phyloP scores from a whole-genome alignment of 2,888 invertebrate species.

The Zaprionus obscuricornis region DNA sequence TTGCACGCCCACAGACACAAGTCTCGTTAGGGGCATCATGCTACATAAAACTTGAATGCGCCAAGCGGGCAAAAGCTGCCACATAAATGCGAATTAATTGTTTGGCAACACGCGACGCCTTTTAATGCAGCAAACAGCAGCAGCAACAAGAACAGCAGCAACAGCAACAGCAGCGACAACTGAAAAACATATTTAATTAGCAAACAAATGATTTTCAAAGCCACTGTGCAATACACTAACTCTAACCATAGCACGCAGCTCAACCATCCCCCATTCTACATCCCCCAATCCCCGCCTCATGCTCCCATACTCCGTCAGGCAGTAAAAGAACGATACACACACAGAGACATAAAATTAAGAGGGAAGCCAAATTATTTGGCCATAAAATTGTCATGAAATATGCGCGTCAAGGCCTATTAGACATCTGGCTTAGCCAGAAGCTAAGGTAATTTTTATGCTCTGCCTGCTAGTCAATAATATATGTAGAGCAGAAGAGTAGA shows the following conservation, averaged over 20 bases:
- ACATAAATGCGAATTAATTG: constrained; percentile 37
- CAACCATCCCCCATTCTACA: neutral
- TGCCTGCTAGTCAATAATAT: constrained; percentile 9
- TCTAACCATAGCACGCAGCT: constrained; percentile 18
- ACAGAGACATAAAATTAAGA: constrained; percentile 46
- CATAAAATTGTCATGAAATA: constrained; percentile 62
- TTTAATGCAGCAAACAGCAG: constrained; percentile 22
- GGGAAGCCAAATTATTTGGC: constrained; percentile 60
- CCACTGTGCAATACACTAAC: neutral
- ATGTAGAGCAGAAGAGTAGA: too few relatives aligned
- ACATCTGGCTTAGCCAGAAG: constrained; percentile 7
- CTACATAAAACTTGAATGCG: constrained; percentile 23
- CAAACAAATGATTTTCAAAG: constrained; percentile 57
- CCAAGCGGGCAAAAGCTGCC: constrained; percentile 2
- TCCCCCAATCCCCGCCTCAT: neutral
- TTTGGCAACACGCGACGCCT: constrained; percentile 30
- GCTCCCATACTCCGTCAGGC: neutral
- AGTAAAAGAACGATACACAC: neutral
- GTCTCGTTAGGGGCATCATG: too few relatives aligned
- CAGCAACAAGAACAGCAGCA: too few relatives aligned
- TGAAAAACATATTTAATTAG: constrained; percentile 60
- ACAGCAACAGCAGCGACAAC: neutral
- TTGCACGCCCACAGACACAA: too few relatives aligned
- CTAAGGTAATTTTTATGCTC: constrained; percentile 37
- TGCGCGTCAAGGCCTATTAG: constrained; percentile 42